A percentile compares a stretch with the other conserved stretches of the same genome.
Conservation (phyloP, 2,888 invertebrate genomes). For the Gibbula magus region DNA sequence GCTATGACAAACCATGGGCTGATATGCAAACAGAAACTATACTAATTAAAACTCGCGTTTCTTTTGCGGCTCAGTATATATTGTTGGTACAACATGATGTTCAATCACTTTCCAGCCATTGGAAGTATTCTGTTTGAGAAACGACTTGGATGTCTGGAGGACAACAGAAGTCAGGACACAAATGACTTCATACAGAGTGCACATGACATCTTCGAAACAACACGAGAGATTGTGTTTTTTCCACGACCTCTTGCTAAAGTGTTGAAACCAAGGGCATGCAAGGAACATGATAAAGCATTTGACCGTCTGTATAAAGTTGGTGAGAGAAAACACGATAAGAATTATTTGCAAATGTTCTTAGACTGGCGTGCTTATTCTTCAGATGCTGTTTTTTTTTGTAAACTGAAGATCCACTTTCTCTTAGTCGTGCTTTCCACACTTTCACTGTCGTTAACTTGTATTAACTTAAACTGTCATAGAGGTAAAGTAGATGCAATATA, state of each 20-base stretch:
- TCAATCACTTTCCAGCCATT: background rate
- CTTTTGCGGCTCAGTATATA: too few relatives aligned
- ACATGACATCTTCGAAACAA: background rate
- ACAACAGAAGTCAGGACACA: background rate
- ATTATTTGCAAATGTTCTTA: too few relatives aligned
- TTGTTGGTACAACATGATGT: too few relatives aligned
- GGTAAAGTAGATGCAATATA: background rate
- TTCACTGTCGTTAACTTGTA: too few relatives aligned
- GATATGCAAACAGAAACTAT: too few relatives aligned
- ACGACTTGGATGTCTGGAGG: background rate
- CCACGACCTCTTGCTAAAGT: background rate
- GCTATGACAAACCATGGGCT: too few relatives aligned
- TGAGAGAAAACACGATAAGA: too few relatives aligned
- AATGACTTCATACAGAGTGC: background rate
- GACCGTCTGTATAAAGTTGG: background rate
- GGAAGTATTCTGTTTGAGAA: background rate
- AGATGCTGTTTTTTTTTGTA: too few relatives aligned
- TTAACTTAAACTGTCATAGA: background rate
- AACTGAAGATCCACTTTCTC: too few relatives aligned
- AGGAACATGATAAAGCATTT: background rate
- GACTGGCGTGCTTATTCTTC: too few relatives aligned
- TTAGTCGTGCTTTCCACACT: too few relatives aligned
- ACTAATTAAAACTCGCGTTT: too few relatives aligned
- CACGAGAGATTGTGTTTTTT: background rate
- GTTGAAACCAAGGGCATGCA: background rate